Evolutionary conservation across 2,888 invertebrate genomes (phyloP), one percentile per base, ranked within the genome.

Genomic region (Diachrysia chrysitis): DNA sequence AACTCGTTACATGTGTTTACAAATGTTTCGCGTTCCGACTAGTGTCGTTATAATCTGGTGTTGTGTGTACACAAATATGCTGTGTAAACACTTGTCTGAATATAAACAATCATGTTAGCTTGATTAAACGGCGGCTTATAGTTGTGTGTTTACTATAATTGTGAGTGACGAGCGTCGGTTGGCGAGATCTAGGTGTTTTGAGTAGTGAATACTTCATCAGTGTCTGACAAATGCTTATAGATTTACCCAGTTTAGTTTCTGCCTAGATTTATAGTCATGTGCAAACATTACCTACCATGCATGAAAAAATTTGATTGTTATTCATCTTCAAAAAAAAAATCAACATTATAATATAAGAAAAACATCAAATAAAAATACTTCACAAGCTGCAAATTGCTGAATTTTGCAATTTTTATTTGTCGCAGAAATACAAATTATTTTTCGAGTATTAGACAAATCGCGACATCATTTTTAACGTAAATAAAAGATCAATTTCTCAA

Each of bases 1-100:
- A 57, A 76, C 23, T 51, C 23, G 71, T 76, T 62, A 69, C 74
- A 71, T 29, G 12, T 17, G 51, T n/a, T 29, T 9, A 61, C 46
- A 37, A 51, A 55, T 54, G 25, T 59, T 29, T 58, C 51, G 32
- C 54, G 19, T n/a, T 17, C 17, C 35, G 14, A 58, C 17, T 59
- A 42, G 48, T 25, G 19, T 48, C 48, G 48, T 51, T 51, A 10
- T 51, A 51, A 51, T 19, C 21, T 51, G 21, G 21, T 51, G 48
- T 21, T 21, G 2, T 10, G 32, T 32, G 32, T 32, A 10, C 9
- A 32, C 0, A 3, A 51, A 21, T 12, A 51, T 3, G 10, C 4
- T 12, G 48, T 10, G 2, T 19, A 19, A 51, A 51, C 48, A 51
- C 48, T 17, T 48, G 21, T 51, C 10, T 12, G 10, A 14, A 51